Conservation (phyloP, 2,797 vertebrate species). For the Coregonus suidteri region DNA sequence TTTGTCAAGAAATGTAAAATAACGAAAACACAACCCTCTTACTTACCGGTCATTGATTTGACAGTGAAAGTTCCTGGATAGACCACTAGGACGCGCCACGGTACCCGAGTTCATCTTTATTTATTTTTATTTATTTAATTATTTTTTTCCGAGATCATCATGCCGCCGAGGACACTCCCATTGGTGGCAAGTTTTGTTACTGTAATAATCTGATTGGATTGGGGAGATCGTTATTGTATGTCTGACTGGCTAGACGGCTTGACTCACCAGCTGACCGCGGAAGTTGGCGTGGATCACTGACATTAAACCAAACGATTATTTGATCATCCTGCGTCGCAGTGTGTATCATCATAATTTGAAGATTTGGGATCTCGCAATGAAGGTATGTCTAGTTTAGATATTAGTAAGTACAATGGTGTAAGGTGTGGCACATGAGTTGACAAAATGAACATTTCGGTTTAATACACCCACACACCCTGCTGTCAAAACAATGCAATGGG, state of each 20-base stretch:
- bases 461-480: not conserved
- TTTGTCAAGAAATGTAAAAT: not conserved
- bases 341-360: not conserved
- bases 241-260: constrained; percentile 21
- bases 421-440: not conserved
- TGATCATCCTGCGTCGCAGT: not conserved
- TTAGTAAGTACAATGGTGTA: not conserved
- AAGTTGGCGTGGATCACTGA: constrained; percentile 14
- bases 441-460: not conserved
- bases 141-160: constrained; percentile 13
- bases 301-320: not conserved
- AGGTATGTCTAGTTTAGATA: not conserved
- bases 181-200: constrained; percentile 34
- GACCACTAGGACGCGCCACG: constrained; percentile 32
- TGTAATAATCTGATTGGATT: constrained; percentile 44
- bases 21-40: not conserved
- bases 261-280: constrained; percentile 45
- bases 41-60: not conserved
- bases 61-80: not conserved
- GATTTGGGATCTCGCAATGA: not conserved
- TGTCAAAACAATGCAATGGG: not conserved
- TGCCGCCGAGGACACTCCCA: constrained; percentile 5
- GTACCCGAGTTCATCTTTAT: not conserved
- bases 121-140: no score
- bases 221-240: constrained; percentile 19